Base-by-base conservation (phyloP, 2,888 invertebrate species). In the Oasisia sp. region DNA sequence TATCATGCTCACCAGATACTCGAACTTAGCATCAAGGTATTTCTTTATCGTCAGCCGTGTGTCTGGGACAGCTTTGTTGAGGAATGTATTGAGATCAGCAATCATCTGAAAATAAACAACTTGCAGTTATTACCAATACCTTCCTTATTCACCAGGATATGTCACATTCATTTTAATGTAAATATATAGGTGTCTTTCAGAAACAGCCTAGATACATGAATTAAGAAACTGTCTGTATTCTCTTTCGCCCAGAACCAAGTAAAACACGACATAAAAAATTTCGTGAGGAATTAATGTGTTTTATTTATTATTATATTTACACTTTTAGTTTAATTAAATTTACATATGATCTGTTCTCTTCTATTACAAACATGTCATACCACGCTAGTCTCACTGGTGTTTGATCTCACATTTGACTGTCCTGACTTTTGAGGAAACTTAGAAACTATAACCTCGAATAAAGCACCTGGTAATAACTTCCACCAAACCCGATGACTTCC, bases 21-120 rank as follows among this genome's bases (percentile, higher is more conserved):
- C 99, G 96, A 99, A 99, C 96, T 99, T 99, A 0, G 98, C 98
- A 96, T 99, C 99, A 0, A 99, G 98, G 96, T 99, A 99, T 95
- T 99, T 99, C 94, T 98, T 98, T 89, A 99, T 99, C 0, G 99
- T 99, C 58, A 99, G 97, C 95, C 99, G 98, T 0, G 99, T 99
- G 96, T 99, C 99, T 0, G 99, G 99, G 95, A 99, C 99, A 0
- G 99, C 99, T 97, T 99, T 96, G 96, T 98, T 98, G 0, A 99
- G 97, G 95, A 99, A 99, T 0, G 99, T 99, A 32, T 99, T 99
- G 97, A 99, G 97, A 96, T 99, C 99, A 90, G 98, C 97, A 92
- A 99, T 97, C 94, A 99, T 98, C 98, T 98, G 96, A 74, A 74
- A 74, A 7, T 74, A 74, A 74, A 9, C 56, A 56, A 19, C 74